phyloP scores from a whole-genome alignment of 2,888 invertebrate genomes.

The Ligdia adustata region DNA sequence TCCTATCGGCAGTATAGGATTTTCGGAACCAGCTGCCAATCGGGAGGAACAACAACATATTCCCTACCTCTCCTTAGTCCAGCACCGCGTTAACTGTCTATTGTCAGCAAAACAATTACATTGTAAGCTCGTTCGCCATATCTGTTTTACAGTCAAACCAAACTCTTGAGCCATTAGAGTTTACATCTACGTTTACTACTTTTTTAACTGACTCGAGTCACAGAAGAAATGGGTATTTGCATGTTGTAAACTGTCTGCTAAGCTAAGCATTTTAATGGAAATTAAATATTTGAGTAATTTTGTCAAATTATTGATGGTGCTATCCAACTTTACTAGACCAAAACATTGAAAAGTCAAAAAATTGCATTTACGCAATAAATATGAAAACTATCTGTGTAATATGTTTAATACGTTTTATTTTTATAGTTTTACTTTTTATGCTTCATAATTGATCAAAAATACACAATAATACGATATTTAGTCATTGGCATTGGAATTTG shows the following conservation, averaged over 20 bases:
- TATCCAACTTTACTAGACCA: too few species aligned
- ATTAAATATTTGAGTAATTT: too few species aligned
- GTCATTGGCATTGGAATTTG: conserved; percentile 30
- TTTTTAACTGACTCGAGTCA: conserved; percentile 18
- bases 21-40: too few species aligned
- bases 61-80: conserved; percentile 12
- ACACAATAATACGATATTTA: conserved; percentile 24
- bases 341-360: too few species aligned
- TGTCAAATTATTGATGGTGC: too few species aligned
- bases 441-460: too few species aligned
- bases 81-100: conserved; percentile 42
- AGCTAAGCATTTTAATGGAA: too few species aligned
- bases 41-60: background rate
- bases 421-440: too few species aligned
- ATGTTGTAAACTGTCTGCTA: background rate
- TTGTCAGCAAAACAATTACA: conserved; percentile 41
- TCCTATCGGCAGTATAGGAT: too few species aligned
- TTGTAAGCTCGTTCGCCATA: conserved; percentile 38
- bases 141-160: conserved; percentile 44
- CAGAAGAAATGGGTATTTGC: conserved; percentile 3
- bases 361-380: too few species aligned
- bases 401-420: too few species aligned
- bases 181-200: conserved; percentile 27
- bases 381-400: too few species aligned
- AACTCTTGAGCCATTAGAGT: conserved; percentile 18